Evolutionary conservation across 2,797 vertebrate species (phyloP).

Genomic region (Passerculus sandwichensis): DNA sequence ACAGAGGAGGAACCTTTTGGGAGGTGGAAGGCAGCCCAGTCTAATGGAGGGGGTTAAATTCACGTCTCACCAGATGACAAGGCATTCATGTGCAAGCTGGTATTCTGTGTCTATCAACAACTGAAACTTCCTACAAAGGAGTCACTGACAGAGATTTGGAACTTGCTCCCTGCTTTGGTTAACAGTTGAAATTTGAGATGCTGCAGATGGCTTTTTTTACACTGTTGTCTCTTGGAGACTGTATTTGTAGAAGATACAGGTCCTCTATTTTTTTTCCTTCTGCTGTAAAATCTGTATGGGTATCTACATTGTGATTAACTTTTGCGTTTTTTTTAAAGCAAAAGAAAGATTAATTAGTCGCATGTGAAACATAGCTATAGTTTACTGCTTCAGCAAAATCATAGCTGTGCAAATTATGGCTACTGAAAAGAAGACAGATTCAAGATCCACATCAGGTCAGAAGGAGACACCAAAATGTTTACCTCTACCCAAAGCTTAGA

Average conservation of each 20-base stretch:
- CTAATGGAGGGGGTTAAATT: neutral
- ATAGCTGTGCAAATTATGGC: neutral
- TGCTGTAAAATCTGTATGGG: neutral
- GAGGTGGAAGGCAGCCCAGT: neutral
- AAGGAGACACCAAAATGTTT: neutral
- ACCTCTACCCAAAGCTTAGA: neutral
- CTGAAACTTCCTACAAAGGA: constrained; percentile 42
- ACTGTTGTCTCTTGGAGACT: constrained; percentile 18
- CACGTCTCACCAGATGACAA: neutral
- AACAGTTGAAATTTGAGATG: constrained; percentile 47
- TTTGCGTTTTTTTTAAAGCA: neutral
- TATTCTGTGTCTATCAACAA: constrained; percentile 47
- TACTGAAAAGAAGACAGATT: neutral
- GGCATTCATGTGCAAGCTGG: constrained; percentile 28
- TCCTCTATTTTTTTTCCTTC: neutral
- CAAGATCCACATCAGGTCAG: neutral
- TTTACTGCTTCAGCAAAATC: neutral
- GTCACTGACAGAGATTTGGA: constrained; percentile 56
- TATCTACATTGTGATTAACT: neutral
- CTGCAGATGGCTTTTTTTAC: constrained; percentile 31
- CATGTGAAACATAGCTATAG: neutral
- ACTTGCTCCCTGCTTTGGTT: constrained; percentile 33
- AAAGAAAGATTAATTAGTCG: neutral
- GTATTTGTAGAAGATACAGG: neutral
- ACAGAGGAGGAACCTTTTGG: neutral